phyloP scores from a whole-genome alignment of 2,797 vertebrate genomes.

The Ispidina lecontei region DNA sequence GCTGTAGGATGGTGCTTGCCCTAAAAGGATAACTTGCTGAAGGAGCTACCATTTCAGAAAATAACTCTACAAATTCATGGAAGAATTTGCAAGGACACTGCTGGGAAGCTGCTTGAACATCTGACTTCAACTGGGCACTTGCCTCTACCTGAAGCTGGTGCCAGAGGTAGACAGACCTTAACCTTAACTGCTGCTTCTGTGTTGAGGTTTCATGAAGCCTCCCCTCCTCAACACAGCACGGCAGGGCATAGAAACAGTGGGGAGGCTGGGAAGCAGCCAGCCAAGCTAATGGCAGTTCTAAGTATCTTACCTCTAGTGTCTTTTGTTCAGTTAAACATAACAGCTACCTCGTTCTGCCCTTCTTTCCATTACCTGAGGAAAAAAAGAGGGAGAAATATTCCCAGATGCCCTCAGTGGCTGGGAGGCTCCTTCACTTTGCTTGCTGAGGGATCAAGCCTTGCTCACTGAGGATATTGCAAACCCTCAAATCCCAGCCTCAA shows the following conservation, averaged over 20 bases:
- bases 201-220: rapidly evolving
- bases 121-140: rapidly evolving
- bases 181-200: not conserved
- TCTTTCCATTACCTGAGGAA: not conserved
- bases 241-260: rapidly evolving
- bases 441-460: not conserved
- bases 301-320: not conserved
- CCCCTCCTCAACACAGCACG: rapidly evolving
- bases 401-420: not conserved
- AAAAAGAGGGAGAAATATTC: not conserved
- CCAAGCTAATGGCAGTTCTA: not conserved
- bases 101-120: not conserved
- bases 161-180: not conserved
- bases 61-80: not conserved
- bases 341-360: rapidly evolving
- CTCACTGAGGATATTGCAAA: not conserved
- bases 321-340: not conserved
- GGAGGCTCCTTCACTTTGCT: not conserved
- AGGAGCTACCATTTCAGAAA: not conserved
- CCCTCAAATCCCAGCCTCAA: not conserved
- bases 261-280: not conserved
- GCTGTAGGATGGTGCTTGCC: rapidly evolving
- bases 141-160: rapidly evolving
- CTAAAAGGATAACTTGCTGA: not conserved
- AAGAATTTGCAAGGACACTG: not conserved